phyloP scores from a whole-genome alignment of 92 coral and sea anemone species.

The Porites lobata region DNA sequence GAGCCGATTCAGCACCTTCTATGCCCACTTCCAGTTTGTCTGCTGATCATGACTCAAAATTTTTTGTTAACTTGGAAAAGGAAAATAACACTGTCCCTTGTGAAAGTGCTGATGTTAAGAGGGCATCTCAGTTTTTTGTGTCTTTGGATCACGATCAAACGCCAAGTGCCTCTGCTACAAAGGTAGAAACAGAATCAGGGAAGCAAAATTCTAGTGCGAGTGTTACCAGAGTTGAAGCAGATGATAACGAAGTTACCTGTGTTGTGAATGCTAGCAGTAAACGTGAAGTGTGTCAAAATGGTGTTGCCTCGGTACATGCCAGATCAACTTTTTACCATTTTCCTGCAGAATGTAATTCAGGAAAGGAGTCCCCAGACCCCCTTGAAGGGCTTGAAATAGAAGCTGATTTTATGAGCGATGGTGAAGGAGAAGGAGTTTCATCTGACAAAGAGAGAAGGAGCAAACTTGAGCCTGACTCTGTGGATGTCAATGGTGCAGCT shows the following conservation, averaged over 20 bases:
- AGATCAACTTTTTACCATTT: not conserved
- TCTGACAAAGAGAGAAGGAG: not conserved
- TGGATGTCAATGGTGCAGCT: not conserved
- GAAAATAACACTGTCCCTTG: not conserved
- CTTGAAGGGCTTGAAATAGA: slow-evolving; percentile 38
- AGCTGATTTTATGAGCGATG: not conserved
- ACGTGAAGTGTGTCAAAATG: not conserved
- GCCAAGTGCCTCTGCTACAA: not conserved
- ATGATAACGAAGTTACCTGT: not conserved
- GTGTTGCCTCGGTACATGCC: not conserved
- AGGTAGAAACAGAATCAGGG: not conserved
- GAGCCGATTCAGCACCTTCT: not conserved
- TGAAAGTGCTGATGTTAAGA: not conserved
- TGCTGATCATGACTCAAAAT: not conserved
- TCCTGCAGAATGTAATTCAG: not conserved
- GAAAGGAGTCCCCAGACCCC: slow-evolving; percentile 24
- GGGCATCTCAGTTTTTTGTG: slow-evolving; percentile 20
- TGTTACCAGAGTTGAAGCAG: not conserved
- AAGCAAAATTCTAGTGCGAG: no score
- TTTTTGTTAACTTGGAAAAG: not conserved
- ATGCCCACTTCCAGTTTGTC: not conserved
- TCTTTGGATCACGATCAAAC: not conserved
- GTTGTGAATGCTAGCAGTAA: not conserved
- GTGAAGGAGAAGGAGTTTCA: not conserved
- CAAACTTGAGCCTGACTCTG: not conserved